Conservation (phyloP, 2,113 vertebrate genomes). For the Aphelocoma coerulescens region DNA sequence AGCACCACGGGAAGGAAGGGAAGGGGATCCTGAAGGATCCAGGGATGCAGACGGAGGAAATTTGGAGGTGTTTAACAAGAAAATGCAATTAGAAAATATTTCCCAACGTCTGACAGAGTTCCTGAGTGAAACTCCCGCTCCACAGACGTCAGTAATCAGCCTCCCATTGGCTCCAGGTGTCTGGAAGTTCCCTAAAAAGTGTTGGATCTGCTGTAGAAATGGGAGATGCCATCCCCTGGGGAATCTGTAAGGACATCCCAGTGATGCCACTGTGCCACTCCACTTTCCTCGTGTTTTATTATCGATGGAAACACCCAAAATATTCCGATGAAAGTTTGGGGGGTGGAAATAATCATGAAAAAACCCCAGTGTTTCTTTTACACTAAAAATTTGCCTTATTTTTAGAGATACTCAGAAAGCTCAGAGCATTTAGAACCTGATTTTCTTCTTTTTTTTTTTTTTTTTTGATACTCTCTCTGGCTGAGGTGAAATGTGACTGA, state of each 20-base stretch:
- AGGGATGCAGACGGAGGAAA: not conserved
- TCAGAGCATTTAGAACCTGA: not conserved
- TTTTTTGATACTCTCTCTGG: not conserved
- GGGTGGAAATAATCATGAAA: not conserved
- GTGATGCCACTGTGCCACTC: not conserved
- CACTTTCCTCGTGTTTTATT: not conserved
- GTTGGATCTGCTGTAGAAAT: not conserved
- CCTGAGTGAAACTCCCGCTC: not conserved
- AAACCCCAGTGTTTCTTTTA: not conserved
- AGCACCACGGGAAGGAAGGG: not conserved
- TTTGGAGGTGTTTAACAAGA: not conserved
- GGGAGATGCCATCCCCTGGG: accelerated
- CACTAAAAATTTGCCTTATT: not conserved
- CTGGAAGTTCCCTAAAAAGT: not conserved
- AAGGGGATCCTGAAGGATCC: not conserved
- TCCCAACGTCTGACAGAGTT: not conserved
- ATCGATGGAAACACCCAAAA: accelerated
- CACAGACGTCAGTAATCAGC: not conserved
- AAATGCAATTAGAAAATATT: not conserved
- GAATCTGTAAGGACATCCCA: not conserved
- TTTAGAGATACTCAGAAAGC: not conserved
- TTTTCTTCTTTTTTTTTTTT: not conserved
- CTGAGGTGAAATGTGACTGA: not conserved
- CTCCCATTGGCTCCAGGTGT: not conserved
- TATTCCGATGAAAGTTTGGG: not conserved